Base-by-base conservation (phyloP, 2,888 invertebrate species). In the Orgyia antiqua region DNA sequence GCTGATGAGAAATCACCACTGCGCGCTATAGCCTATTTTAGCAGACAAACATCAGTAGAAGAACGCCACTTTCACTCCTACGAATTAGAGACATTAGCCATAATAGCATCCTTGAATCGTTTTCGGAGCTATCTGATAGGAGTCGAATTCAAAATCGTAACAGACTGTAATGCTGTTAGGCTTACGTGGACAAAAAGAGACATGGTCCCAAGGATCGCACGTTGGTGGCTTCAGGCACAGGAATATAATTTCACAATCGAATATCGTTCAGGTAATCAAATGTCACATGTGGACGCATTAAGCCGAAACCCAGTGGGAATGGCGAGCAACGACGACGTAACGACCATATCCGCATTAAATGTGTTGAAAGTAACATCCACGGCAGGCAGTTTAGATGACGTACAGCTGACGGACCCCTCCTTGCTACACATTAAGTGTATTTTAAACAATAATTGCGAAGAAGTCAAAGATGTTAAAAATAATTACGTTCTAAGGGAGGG, bases 51-150 rank as follows among this genome's bases (percentile, higher is more conserved):
- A 0, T 28, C 47, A 4, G 33, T 36, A 1, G 45, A 47, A 8
- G 51, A 52, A 29, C 26, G n/a, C 2, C 32, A 44, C 9, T 41
- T 42, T 17, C 47, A 48, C 17, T 29, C 47, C 0, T 52, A 37
- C 15, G 51, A 52, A 18, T 21, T 55, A 2, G 49, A 52, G 23
- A 43, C 49, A 0, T 19, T 53, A 4, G 50, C 48, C 0, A 39
- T 53, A 1, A 30, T 48, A 0, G 20, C 27, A 2, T 31, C 46
- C 0, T 24, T 43, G n/a, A 38, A 33, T 7, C 38, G 37, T 8
- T 47, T 47, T 24, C 13, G 45, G 2, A 37, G 40, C 1, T 51
- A 43, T 15, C 10, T 51, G 0, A 13, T 49, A 7, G 48, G 51
- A 1, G n/a, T 39, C 1, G 3, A 31, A 2, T 48, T 49, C 10